Base-by-base conservation (phyloP, 2,113 vertebrate species). In the Cariama cristata region DNA sequence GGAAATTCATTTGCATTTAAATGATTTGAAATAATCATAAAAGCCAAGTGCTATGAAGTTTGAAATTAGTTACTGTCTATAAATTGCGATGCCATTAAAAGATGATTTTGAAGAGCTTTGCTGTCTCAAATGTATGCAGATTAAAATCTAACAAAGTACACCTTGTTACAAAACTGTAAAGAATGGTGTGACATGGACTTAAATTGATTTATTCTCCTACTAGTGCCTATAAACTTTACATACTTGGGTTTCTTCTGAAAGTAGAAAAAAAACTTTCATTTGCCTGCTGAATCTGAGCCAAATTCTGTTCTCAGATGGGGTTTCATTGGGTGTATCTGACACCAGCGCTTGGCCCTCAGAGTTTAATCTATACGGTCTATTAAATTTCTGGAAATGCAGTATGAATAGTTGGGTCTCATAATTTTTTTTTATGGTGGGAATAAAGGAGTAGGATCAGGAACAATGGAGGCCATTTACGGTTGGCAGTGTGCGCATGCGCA, bases 1-100 rank as follows among this genome's bases (percentile, higher is more conserved):
- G 98, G 98, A 99, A 98, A 98, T 98, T 98, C 98, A 99, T 99
- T 99, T 99, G 98, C 98, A 99, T 99, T 99, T 99, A 99, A 99
- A 99, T 99, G 98, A 99, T 99, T 98, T 98, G 98, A 98, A 98
- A 99, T 99, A 98, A 98, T 98, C 98, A 99, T 99, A 98, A 99
- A 99, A 99, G 98, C 98, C 98, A 98, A 98, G 98, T 98, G 98
- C 98, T 99, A 98, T 99, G 98, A 99, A 99, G 98, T 99, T 98
- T 99, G 98, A 99, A 99, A 99, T 99, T 99, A 99, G 98, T 99
- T 98, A 99, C 98, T 99, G 98, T 99, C 98, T 98, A 98, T 98
- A 99, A 98, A 99, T 98, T 98, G 98, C 83, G 52, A 98, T 97
- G 97, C 98, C 98, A 98, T 99, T 98, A 98, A 99, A 98, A 98